Evolutionary conservation across 1,140 invertebrate genomes (phyloP).

Genomic region (Drosophila aff.): DNA sequence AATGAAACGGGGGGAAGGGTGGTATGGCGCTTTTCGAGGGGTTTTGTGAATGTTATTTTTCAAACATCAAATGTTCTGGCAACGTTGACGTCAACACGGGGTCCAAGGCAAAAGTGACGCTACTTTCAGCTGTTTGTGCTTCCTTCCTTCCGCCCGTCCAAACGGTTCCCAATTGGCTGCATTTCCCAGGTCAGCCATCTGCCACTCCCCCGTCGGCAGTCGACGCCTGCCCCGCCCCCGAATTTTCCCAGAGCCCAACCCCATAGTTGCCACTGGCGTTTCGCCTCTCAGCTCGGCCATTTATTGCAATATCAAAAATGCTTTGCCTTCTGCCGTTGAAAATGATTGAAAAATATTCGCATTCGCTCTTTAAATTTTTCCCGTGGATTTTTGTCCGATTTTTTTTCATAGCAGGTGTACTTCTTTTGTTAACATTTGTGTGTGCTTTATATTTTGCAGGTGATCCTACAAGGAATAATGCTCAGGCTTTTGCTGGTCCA

Average conservation of each 20-base stretch:
- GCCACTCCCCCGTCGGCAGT: constrained; percentile 3
- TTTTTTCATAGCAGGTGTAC: constrained; percentile 7
- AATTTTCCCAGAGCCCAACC: not conserved
- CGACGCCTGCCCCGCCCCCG: not conserved
- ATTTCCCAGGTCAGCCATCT: constrained; percentile 49
- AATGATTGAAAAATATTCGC: constrained; percentile 75
- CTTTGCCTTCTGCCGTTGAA: constrained; percentile 48
- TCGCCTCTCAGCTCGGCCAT: constrained; percentile 17
- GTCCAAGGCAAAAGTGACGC: constrained; percentile 48
- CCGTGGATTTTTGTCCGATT: not conserved
- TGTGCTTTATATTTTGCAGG: constrained; percentile 39
- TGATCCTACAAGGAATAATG: constrained; percentile 79
- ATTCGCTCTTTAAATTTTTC: constrained; percentile 34
- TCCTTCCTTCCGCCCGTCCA: constrained; percentile 28
- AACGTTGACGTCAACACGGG: constrained; percentile 60
- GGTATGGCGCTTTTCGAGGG: constrained; percentile 1
- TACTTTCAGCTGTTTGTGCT: constrained; percentile 56
- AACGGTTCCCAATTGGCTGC: constrained; percentile 43
- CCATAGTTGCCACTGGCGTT: constrained; percentile 31
- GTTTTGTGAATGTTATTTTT: constrained; percentile 54
- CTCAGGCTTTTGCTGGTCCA: constrained; percentile 69
- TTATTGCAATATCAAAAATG: constrained; percentile 60
- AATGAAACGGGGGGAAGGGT: not conserved
- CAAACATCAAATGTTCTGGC: constrained; percentile 57
- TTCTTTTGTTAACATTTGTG: not conserved